These are phyloP conservation scores for Macrobrachium nipponense DNA, from an alignment of 1,140 invertebrate genomes.

Conservation along the genomic window DNA sequence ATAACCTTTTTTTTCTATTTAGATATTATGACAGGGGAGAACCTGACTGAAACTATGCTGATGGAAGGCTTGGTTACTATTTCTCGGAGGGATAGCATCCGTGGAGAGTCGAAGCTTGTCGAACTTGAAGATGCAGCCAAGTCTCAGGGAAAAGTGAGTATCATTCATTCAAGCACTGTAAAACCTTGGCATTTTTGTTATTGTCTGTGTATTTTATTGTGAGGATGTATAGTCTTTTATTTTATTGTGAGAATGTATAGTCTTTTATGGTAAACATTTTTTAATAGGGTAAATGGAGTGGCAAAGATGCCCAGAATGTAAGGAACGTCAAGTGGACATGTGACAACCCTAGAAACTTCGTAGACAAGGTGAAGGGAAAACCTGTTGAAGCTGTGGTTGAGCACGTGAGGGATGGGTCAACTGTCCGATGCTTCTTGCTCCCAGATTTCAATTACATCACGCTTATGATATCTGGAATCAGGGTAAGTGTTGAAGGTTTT, in stretches of 20 bases:
- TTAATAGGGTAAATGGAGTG: conserved; percentile 53
- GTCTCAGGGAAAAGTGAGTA: conserved; percentile 86
- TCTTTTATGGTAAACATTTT: conserved; percentile 24
- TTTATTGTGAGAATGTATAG: conserved; percentile 8
- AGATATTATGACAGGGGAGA: conserved; percentile 80
- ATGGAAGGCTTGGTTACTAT: conserved; percentile 89
- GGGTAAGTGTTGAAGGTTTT: conserved; percentile 66
- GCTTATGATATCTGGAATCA: conserved; percentile 93
- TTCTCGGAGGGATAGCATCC: conserved; percentile 78
- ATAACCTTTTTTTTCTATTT: conserved; percentile 62
- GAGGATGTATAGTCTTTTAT: conserved; percentile 22
- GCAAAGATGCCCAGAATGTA: conserved; percentile 72
- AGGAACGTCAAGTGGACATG: conserved; percentile 89
- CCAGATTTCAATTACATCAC: conserved; percentile 91
- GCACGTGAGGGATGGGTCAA: conserved; percentile 96
- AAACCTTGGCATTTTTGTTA: neutral
- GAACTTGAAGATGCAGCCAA: conserved; percentile 94
- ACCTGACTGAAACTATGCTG: conserved; percentile 87
- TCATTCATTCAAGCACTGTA: conserved; percentile 69
- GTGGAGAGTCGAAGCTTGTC: conserved; percentile 76
- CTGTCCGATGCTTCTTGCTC: conserved; percentile 87
- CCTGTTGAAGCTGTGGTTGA: conserved; percentile 91
- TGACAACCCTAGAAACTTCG: conserved; percentile 84
- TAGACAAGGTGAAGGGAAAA: conserved; percentile 83
- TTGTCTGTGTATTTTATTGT: neutral